Percentiles rank a stretch among this genome's conserved stretches.
Conservation (phyloP, 2,113 vertebrate genomes). For the Sorex fumeus region DNA sequence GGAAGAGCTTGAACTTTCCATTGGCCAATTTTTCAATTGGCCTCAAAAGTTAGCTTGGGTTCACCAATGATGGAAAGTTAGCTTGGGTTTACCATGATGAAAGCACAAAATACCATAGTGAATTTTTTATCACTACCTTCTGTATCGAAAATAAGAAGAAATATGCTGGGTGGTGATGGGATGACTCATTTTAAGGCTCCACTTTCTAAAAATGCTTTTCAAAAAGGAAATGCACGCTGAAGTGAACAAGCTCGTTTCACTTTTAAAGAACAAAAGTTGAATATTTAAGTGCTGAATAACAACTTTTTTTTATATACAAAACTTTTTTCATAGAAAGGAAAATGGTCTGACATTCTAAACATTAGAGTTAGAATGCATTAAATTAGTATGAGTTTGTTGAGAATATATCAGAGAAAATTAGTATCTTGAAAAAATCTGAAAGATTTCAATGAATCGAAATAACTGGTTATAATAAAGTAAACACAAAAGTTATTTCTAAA, state of each 20-base stretch:
- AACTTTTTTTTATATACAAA: slow-evolving; percentile 20
- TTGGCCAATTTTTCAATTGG: background rate
- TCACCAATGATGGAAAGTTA: background rate
- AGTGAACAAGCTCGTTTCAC: slow-evolving; percentile 9
- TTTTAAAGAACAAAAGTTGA: slow-evolving; percentile 41
- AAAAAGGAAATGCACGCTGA: no score
- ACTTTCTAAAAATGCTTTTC: no score
- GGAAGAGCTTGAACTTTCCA: slow-evolving; percentile 20
- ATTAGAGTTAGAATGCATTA: background rate
- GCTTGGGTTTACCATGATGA: background rate
- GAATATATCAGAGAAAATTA: slow-evolving; percentile 15
- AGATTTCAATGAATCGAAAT: slow-evolving; percentile 11
- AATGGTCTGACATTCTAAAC: slow-evolving; percentile 27
- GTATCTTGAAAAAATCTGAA: background rate
- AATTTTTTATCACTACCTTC: background rate
- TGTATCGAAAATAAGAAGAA: background rate
- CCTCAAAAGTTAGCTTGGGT: slow-evolving; percentile 33
- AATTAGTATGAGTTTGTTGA: background rate
- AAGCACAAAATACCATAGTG: background rate
- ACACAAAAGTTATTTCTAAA: slow-evolving; percentile 13
- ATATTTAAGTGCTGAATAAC: background rate
- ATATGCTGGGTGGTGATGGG: background rate
- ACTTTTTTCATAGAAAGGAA: background rate
- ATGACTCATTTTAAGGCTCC: background rate
- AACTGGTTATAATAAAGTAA: slow-evolving; percentile 41